These are phyloP conservation scores for Stramonita haemastoma DNA, from an alignment of 2,888 invertebrate species.

Conservation along the genomic window DNA sequence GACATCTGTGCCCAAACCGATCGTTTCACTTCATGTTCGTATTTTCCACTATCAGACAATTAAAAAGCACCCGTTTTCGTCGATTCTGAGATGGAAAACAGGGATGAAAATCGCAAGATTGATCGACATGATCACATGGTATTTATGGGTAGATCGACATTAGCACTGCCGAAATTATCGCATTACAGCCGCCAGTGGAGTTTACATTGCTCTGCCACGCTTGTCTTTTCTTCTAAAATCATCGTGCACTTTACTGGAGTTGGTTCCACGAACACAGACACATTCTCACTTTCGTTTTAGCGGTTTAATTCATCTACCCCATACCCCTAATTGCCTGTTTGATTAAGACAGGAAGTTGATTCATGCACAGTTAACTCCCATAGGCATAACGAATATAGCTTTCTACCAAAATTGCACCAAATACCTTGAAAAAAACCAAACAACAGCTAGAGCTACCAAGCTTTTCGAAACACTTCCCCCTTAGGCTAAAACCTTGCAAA, in stretches of 20 bases:
- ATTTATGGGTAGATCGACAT: background rate
- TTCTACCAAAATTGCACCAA: background rate
- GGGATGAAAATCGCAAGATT: no score
- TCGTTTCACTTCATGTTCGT: no score
- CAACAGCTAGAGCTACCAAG: no score
- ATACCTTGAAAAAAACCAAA: background rate
- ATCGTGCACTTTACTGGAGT: background rate
- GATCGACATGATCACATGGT: background rate
- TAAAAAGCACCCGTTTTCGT: no score
- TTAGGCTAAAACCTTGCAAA: no score
- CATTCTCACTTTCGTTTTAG: constrained; percentile 12
- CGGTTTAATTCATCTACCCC: background rate
- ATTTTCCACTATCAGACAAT: no score
- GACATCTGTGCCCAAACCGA: no score
- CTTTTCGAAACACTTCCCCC: no score
- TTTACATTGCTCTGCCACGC: background rate
- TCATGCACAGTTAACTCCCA: background rate
- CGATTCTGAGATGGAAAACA: no score
- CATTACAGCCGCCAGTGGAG: background rate
- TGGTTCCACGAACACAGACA: background rate
- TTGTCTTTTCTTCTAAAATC: background rate
- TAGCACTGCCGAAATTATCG: background rate
- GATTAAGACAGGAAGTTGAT: constrained; percentile 12
- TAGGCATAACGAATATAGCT: background rate
- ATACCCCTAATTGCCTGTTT: background rate